Evolutionary conservation across 2,113 vertebrate genomes (phyloP), one percentile per base, ranked within the genome.

Genomic region (Pundamilia nyererei): DNA sequence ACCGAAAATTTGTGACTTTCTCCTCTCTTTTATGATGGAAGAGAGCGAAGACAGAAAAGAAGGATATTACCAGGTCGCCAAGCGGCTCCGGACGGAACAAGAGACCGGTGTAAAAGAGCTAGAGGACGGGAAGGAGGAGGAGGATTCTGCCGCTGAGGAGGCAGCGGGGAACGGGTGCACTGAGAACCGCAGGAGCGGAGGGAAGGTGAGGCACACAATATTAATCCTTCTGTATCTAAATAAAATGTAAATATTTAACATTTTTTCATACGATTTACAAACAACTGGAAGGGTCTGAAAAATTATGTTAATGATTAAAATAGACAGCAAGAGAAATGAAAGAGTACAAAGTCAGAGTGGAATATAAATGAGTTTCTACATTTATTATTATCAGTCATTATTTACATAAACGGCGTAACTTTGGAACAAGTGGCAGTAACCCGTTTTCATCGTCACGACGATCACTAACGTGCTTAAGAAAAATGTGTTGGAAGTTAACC

Each of bases 11-110:
- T 42, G 65, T 53, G 19, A 53, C 17, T 51, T 81, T 24, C 40
- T 13, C 47, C 14, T 10, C 24, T 62, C 10, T 29, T 35, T 47
- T 33, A 77, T n/a, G 77, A 93, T 93, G 92, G 92, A 93, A 62
- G 84, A 83, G 24, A 62, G 65, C 49, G 81, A 17, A 33, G 56
- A 80, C 80, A 56, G 79, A 89, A 80, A 19, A 82, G 81, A 45
- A 55, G 85, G 85, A 19, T 70, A 86, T 60, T 81, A 88, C 65
- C 87, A 68, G 38, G 24, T 65, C 6, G 89, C 92, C 58, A 93
- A 93, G 62, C 87, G 91, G 45, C 84, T 81, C 7, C 91, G 92
- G 15, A 80, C 58, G 2, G 89, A 89, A 10, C 26, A 87, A 75
- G 79, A 91, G 42, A 75, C 72, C 35, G 80, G 12, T 4, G 80